phyloP scores from a whole-genome alignment of 2,888 invertebrate species.

The Aspidiotus destructor region DNA sequence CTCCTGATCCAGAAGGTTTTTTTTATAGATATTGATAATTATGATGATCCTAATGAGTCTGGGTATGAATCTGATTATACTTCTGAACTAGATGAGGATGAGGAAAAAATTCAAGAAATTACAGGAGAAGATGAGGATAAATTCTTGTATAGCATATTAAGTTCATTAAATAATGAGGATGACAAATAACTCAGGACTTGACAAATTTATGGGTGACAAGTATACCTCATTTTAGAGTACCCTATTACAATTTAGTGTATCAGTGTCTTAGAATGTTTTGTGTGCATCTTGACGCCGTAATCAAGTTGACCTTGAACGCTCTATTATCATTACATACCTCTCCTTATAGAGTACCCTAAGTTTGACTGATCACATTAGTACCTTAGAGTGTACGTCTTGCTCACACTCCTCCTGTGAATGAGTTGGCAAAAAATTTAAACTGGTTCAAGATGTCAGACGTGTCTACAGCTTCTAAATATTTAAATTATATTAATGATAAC shows the following conservation, averaged over 20 bases:
- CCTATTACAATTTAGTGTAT: conserved; percentile 2
- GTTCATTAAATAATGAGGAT: too few relatives aligned
- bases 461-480: not conserved
- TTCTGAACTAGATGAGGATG: too few relatives aligned
- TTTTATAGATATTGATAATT: too few relatives aligned
- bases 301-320: too few relatives aligned
- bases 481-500: not conserved
- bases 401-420: not conserved
- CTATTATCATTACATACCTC: too few relatives aligned
- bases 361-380: too few relatives aligned
- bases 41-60: not conserved
- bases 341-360: too few relatives aligned
- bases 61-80: too few relatives aligned
- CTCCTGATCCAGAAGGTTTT: too few relatives aligned
- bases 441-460: not conserved
- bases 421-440: not conserved
- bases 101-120: not conserved
- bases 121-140: not conserved
- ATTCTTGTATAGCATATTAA: too few relatives aligned
- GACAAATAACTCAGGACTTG: not conserved
- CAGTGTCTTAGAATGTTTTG: not conserved
- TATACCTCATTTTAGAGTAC: not conserved
- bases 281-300: not conserved
- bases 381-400: not conserved
- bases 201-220: not conserved